Evolutionary conservation across 30 jellyfish, hydroid and myxozoan genomes (phyloP), one percentile per base, ranked within the genome.

Genomic region (Catostylus mosaicus): DNA sequence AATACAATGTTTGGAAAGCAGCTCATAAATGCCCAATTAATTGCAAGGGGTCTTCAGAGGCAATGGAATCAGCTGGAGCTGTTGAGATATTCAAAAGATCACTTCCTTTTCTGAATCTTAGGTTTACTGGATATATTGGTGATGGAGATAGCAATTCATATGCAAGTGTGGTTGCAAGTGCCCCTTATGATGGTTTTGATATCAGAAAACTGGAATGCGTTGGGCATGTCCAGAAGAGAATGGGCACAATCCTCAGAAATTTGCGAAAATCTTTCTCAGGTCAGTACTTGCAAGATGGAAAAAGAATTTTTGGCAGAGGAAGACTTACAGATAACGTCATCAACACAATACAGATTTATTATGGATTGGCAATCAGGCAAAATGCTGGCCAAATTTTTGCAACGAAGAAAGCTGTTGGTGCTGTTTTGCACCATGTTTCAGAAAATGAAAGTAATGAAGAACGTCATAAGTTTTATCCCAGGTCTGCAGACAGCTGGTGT

Each of bases 291-390:
- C 12, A 24, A 22, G 86, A 86, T 50, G 96, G 89, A 16, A 73
- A 73, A 73, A 30, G 78, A 3, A 76, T 86, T 51, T 68, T 37
- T 40, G 96, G 91, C 59, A 86, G 47, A 67, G 91, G 90, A 31
- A 65, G 91, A 20, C 70, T 86, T 12, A 57, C 91, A 43, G 75
- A 75, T 52, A 66, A 63, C 50, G 37, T 86, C 23, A 86, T 75
- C 16, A 67, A 86, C 43, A 78, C 92, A 37, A 66, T 86, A 9
- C 90, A 74, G 34, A 75, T 45, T 33, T 70, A 70, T 23, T 54
- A 54, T 73, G 90, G 91, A 19, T 74, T 46, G 82, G 91, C 95
- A n/a, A 85, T 85, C 36, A 43, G 95, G 29, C 91, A 85, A 85
- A 85, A 85, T 75, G 64, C 3, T 56, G 86, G 65, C 52, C 35